Evolutionary conservation across 2,888 invertebrate species (phyloP).

Genomic region (Acheta domesticus): DNA sequence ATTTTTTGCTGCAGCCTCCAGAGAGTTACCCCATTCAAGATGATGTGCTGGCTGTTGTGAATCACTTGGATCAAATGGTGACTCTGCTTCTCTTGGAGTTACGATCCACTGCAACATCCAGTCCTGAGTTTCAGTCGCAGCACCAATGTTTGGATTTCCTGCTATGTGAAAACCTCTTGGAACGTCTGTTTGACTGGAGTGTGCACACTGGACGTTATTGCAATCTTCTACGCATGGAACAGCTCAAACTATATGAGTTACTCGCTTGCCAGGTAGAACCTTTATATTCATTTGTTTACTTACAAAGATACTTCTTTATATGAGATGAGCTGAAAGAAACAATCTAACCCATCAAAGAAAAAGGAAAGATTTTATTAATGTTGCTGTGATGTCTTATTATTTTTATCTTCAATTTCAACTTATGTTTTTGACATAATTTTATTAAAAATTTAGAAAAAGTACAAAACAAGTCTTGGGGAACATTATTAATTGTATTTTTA

Average conservation of each 20-base stretch:
- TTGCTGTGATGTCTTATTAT: no score
- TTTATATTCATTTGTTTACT: no score
- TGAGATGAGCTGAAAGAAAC: no score
- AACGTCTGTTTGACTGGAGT: constrained; percentile 84
- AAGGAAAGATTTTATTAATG: no score
- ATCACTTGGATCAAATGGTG: constrained; percentile 87
- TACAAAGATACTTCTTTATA: no score
- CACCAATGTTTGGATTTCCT: constrained; percentile 76
- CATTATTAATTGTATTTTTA: no score
- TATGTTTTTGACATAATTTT: no score
- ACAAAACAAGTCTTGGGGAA: no score
- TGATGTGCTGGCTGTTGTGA: constrained; percentile 85
- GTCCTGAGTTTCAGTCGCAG: constrained; percentile 48
- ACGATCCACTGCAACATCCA: constrained; percentile 52
- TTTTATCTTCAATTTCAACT: no score
- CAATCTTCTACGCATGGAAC: constrained; percentile 79
- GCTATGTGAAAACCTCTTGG: constrained; percentile 79
- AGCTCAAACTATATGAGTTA: constrained; percentile 81
- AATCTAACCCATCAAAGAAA: no score
- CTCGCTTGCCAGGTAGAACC: constrained; percentile 68
- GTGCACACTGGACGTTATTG: constrained; percentile 75
- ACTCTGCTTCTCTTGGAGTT: constrained; percentile 79
- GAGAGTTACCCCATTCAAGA: constrained; percentile 64
- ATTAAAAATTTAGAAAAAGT: no score
- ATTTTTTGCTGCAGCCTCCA: constrained; percentile 46